Base-by-base conservation (phyloP, 2,888 invertebrate species). In the Tetheella fluctuosa region DNA sequence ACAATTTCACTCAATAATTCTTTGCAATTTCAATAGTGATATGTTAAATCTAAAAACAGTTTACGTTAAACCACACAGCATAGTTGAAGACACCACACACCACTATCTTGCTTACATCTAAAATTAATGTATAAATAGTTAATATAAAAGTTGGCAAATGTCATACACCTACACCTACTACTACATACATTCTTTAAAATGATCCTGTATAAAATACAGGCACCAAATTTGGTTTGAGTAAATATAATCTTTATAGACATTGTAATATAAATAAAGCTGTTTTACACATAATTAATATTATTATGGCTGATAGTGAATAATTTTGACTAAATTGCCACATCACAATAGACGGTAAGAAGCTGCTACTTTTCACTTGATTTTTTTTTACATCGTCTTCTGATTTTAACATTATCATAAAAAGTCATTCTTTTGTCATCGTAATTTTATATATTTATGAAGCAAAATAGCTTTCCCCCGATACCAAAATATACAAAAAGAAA, bases 141-240 rank as follows among this genome's bases (percentile, higher is more conserved):
- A 20, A 42, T 76, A 74, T 64, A 71, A 72, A 69, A 76, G 71
- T 76, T 80, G 81, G 79, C 79, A 77, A 79, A 79, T 15, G 20
- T 55, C 55, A 17, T 30, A 74, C 69, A 77, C 83, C 85, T 85
- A 85, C 84, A 83, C 84, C 83, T 84, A 85, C 62, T 67, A 62
- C 58, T 66, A 73, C 70, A 77, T 73, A 79, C 74, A 71, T 73
- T 69, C 71, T 61, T 39, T 37, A 7, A 34, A 12, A n/a, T 39
- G 39, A 39, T 39, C 10, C 6, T n/a, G n/a, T 65, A 68, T 70
- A 74, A 76, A 76, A 77, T 77, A 83, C 71, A 81, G 83, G 77
- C 83, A 84, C 81, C 20, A 15, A 77, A 73, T 71, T 66, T 61
- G 65, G 68, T 67, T 69, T 65, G 63, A 54, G 54, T 39, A n/a